These are phyloP conservation scores for Plecturocebus donacophilus DNA, from an alignment of 2,113 vertebrate genomes.

Conservation along the genomic window DNA sequence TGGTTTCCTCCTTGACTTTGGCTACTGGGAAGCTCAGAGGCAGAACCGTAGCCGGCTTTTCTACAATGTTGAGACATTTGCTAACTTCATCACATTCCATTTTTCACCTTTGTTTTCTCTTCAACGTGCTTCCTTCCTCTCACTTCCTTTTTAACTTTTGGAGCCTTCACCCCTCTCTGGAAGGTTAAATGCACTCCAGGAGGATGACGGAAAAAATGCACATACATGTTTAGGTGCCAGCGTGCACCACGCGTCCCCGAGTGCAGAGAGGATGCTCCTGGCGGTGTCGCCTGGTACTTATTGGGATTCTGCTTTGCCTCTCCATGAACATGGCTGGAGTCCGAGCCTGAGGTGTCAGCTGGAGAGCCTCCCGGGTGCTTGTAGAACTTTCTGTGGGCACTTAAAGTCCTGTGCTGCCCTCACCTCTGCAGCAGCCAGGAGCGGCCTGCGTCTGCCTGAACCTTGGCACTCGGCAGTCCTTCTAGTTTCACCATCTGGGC, in stretches of 20 bases:
- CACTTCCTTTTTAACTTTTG: background rate
- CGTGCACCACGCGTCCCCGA: background rate
- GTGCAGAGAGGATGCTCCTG: background rate
- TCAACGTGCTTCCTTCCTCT: background rate
- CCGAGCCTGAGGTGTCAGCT: too few species aligned
- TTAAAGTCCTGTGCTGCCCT: background rate
- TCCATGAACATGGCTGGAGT: too few species aligned
- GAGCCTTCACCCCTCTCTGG: background rate
- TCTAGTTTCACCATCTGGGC: background rate
- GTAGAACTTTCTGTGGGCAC: background rate
- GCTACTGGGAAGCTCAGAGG: background rate
- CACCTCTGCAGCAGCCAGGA: fast-evolving
- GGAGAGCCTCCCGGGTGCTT: background rate
- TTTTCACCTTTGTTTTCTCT: background rate
- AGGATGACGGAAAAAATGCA: background rate
- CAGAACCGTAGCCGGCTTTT: fast-evolving
- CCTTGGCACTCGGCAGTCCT: background rate
- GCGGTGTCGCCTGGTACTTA: background rate
- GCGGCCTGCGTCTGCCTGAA: background rate
- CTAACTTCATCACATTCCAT: background rate
- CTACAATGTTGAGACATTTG: background rate
- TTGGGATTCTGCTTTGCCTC: background rate
- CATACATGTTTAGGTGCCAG: background rate
- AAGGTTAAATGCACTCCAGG: background rate
- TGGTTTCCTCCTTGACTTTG: background rate